These are phyloP conservation scores for Lepidochitona cinerea DNA, from an alignment of 2,888 invertebrate species.

Conservation along the genomic window DNA sequence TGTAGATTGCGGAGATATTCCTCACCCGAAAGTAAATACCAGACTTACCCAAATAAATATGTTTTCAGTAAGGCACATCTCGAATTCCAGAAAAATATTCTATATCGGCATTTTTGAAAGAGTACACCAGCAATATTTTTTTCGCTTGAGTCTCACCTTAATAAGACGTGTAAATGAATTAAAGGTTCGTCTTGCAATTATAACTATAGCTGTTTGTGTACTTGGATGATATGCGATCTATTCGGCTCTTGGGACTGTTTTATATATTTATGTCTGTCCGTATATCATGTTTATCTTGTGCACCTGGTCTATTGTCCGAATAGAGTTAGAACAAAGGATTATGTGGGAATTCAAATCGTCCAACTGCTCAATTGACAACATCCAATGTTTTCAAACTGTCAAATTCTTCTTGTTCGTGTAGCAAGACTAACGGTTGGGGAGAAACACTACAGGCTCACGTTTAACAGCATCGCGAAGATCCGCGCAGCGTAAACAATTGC, in stretches of 20 bases:
- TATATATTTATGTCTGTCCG: neutral
- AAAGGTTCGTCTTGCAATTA: neutral
- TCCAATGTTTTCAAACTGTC: neutral
- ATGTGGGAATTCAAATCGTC: neutral
- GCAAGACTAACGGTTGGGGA: neutral
- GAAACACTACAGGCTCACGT: neutral
- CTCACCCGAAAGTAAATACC: too few species aligned
- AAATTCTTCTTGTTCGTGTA: neutral
- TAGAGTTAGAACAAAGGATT: neutral
- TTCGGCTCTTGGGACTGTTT: neutral
- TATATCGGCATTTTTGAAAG: neutral
- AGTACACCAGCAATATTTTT: neutral
- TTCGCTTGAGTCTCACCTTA: neutral
- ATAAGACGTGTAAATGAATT: neutral
- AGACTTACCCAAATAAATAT: neutral
- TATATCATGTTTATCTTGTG: neutral
- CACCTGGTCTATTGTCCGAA: neutral
- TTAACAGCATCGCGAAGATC: neutral
- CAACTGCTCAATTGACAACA: neutral
- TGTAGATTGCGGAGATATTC: too few species aligned
- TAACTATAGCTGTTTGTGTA: neutral
- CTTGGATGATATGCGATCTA: neutral
- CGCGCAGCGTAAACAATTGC: neutral
- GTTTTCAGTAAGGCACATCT: neutral
- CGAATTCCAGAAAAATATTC: neutral